Conservation (phyloP, 2,113 vertebrate genomes). For the Mixornis gularis region DNA sequence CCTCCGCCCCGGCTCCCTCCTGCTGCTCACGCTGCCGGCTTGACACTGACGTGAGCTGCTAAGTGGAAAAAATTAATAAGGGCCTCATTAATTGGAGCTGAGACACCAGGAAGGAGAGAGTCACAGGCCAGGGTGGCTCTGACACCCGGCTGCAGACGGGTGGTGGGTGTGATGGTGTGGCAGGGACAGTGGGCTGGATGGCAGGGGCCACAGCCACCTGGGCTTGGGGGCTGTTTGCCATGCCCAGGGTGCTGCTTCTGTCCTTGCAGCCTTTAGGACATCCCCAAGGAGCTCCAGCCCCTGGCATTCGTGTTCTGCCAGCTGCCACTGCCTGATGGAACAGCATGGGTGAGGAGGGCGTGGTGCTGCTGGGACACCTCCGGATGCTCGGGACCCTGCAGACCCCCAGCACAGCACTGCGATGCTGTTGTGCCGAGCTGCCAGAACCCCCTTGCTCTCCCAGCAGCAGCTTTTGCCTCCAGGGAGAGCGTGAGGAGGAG, state of each 20-base stretch:
- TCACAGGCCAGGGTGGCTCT: neutral
- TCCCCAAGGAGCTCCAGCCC: neutral
- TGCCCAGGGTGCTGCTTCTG: neutral
- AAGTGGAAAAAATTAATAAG: neutral
- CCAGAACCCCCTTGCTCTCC: neutral
- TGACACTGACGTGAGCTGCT: neutral
- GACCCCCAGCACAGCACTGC: neutral
- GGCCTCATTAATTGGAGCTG: neutral
- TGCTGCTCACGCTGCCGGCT: fast-evolving
- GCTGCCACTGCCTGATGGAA: neutral
- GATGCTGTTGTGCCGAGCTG: neutral
- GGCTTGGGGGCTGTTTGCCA: neutral
- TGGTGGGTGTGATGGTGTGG: fast-evolving
- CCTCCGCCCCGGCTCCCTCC: neutral
- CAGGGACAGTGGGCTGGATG: neutral
- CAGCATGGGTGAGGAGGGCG: fast-evolving
- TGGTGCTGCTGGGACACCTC: neutral
- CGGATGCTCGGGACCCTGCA: fast-evolving
- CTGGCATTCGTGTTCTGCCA: neutral
- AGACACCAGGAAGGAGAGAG: neutral
- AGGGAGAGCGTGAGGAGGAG: neutral
- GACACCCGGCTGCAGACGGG: fast-evolving
- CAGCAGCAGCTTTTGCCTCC: neutral
- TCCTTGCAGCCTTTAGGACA: neutral
- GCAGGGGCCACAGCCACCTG: too few species aligned